Conservation (phyloP, 2,888 invertebrate genomes). For the Chironomus riparius region DNA sequence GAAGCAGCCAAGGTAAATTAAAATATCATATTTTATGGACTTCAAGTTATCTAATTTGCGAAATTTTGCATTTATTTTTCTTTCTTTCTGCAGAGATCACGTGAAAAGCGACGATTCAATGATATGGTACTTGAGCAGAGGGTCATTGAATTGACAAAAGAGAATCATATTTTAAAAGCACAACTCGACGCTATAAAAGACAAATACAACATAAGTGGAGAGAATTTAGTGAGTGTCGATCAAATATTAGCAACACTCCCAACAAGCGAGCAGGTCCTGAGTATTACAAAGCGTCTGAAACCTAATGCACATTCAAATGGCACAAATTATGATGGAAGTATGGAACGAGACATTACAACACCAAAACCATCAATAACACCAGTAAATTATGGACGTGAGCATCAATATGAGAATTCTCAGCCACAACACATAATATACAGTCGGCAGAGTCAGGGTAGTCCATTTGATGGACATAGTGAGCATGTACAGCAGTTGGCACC, state of each 20-base stretch:
- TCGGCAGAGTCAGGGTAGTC: conserved; percentile 12
- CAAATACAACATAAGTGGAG: conserved; percentile 84
- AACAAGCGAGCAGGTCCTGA: conserved; percentile 73
- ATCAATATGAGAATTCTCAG: neutral
- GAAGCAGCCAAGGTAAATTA: conserved; percentile 72
- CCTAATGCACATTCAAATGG: neutral
- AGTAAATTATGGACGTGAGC: conserved; percentile 1
- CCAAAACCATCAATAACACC: neutral
- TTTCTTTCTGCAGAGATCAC: conserved; percentile 49
- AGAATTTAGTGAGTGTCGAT: conserved; percentile 76
- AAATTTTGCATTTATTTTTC: too few relatives aligned
- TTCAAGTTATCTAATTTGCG: too few relatives aligned
- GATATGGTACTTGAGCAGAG: conserved; percentile 94
- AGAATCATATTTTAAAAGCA: conserved; percentile 88
- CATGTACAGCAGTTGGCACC: neutral
- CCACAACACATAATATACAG: neutral
- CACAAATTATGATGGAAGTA: conserved; percentile 37
- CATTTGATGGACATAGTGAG: conserved; percentile 1
- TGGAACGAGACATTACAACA: neutral
- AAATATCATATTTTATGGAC: too few relatives aligned
- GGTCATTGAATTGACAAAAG: conserved; percentile 88
- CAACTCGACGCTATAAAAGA: conserved; percentile 89
- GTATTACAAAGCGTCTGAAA: conserved; percentile 60
- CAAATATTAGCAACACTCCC: conserved; percentile 81
- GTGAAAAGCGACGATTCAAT: conserved; percentile 93